A percentile compares a stretch with the other conserved stretches of the same genome.
Evolutionary conservation across 1,140 invertebrate genomes (phyloP).

Genomic region (Dendrolimus kikuchii): DNA sequence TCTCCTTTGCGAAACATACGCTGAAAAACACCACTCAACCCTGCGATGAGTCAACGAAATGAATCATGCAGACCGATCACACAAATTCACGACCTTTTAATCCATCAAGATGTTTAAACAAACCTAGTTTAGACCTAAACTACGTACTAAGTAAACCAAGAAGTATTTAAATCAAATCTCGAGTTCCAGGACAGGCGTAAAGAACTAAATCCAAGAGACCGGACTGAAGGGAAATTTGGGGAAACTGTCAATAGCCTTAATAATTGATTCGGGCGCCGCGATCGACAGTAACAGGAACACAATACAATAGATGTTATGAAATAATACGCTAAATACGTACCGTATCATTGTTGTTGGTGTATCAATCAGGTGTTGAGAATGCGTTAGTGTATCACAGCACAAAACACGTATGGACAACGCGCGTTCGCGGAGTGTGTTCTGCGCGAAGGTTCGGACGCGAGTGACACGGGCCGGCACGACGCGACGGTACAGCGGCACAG

Average conservation of each 20-base stretch:
- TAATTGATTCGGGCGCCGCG: too few relatives aligned
- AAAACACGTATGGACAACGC: constrained; percentile 23
- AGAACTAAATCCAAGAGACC: too few relatives aligned
- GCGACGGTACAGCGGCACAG: neutral
- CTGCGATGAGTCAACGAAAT: constrained; percentile 5
- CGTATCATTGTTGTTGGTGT: constrained; percentile 22
- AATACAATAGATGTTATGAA: neutral
- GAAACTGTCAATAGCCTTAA: too few relatives aligned
- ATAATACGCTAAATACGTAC: constrained; percentile 22
- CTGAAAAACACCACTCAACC: constrained; percentile 1
- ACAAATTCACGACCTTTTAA: constrained; percentile 7
- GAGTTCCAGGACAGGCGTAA: too few relatives aligned
- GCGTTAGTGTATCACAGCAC: constrained; percentile 23
- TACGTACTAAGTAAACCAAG: too few relatives aligned
- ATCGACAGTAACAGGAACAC: neutral
- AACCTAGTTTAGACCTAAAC: neutral
- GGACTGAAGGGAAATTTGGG: too few relatives aligned
- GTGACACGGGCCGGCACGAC: constrained; percentile 8
- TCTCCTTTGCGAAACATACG: neutral
- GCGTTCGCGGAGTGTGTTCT: constrained; percentile 30
- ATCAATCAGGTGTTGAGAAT: constrained; percentile 11
- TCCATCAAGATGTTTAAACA: constrained; percentile 5
- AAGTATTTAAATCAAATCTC: too few relatives aligned
- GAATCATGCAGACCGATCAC: neutral
- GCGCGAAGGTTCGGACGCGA: constrained; percentile 33